phyloP scores from a whole-genome alignment of 2,888 invertebrate genomes.

The Lasioglossum villosulum region DNA sequence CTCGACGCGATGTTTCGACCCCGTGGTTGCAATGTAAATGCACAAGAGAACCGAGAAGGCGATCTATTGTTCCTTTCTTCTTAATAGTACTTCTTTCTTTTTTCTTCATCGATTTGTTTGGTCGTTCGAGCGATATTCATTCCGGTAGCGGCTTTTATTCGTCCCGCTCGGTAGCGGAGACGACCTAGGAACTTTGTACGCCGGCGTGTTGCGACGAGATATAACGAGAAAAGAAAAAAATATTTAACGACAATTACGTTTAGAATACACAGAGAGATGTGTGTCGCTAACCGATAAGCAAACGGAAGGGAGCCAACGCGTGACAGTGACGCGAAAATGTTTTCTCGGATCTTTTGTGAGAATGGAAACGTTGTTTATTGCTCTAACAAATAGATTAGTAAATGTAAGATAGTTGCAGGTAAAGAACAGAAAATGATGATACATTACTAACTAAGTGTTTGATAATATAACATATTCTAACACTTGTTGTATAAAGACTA shows the following conservation, averaged over 20 bases:
- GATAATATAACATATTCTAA: conserved; percentile 73
- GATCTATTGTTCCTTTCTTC: conserved; percentile 23
- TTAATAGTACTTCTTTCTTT: conserved; percentile 20
- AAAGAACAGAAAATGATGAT: conserved; percentile 41
- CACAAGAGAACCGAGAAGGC: conserved; percentile 32
- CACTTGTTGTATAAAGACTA: conserved; percentile 68
- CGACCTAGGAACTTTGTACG: conserved; percentile 16
- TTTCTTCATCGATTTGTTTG: background rate
- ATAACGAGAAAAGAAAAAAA: conserved; percentile 4
- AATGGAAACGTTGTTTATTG: conserved; percentile 63
- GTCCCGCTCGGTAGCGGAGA: conserved; percentile 17
- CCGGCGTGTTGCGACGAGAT: background rate
- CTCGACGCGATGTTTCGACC: conserved; percentile 3
- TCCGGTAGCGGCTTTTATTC: conserved; percentile 10
- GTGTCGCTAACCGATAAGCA: conserved; percentile 41
- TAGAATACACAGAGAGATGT: conserved; percentile 28
- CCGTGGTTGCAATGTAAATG: conserved; percentile 31
- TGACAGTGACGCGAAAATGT: conserved; percentile 44
- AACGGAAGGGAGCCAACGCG: conserved; percentile 24
- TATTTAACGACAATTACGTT: conserved; percentile 43
- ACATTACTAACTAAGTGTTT: conserved; percentile 71
- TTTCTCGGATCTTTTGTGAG: conserved; percentile 63
- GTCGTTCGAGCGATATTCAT: conserved; percentile 16
- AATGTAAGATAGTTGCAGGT: conserved; percentile 69
- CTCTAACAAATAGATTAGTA: conserved; percentile 65